phyloP scores from a whole-genome alignment of 1,140 invertebrate species.

The Drosophila nikananu region DNA sequence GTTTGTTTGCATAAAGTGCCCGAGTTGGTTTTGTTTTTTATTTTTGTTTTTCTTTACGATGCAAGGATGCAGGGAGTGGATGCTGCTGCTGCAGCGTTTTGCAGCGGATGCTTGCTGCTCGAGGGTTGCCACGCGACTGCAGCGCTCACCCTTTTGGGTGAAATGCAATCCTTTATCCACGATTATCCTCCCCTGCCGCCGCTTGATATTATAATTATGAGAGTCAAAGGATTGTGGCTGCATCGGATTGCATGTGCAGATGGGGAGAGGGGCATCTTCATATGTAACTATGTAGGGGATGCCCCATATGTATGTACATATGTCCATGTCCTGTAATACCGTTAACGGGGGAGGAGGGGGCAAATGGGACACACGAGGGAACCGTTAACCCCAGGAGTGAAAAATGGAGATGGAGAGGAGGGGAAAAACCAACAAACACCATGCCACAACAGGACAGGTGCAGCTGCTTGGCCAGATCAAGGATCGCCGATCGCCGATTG shows the following conservation, averaged over 20 bases:
- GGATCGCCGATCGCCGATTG: conserved; percentile 25
- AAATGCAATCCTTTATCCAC: conserved; percentile 54
- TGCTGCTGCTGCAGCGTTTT: conserved; percentile 9
- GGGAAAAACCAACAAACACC: conserved; percentile 42
- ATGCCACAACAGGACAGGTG: conserved; percentile 53
- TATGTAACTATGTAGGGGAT: background rate
- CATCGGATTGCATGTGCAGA: conserved; percentile 16
- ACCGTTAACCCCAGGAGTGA: conserved; percentile 44
- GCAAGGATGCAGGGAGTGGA: background rate
- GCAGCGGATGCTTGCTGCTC: conserved; percentile 2
- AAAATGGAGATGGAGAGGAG: background rate
- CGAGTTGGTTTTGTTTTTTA: background rate
- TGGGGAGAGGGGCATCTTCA: background rate
- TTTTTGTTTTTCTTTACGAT: background rate
- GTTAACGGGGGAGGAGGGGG: conserved; percentile 59
- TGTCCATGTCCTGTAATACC: conserved; percentile 39
- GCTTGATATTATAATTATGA: conserved; percentile 74
- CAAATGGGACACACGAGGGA: conserved; percentile 18
- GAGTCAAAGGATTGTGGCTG: conserved; percentile 35
- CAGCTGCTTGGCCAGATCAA: conserved; percentile 59
- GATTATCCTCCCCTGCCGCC: conserved; percentile 7
- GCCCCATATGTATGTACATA: conserved; percentile 13
- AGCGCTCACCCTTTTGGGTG: background rate
- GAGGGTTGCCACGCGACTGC: conserved; percentile 36
- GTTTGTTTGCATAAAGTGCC: background rate